Percentiles rank a stretch among this genome's conserved stretches.
These are phyloP conservation scores for Gasterosteus nipponicus DNA, from an alignment of 2,113 vertebrate species.

Conservation along the genomic window DNA sequence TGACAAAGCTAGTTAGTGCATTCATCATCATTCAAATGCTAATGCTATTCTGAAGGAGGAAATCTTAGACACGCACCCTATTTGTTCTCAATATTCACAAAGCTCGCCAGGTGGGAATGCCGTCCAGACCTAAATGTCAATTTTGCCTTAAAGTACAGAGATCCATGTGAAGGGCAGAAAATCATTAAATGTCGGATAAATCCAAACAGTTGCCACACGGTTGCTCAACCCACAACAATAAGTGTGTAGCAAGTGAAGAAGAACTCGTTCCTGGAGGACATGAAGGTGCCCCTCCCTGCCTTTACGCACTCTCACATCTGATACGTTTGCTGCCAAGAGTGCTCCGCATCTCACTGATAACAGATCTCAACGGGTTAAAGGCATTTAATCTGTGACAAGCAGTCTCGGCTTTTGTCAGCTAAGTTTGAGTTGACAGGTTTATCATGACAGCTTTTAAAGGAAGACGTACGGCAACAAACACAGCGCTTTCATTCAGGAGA, in stretches of 20 bases:
- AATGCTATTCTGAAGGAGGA: constrained; percentile 2
- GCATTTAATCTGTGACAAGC: not conserved
- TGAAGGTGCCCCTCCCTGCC: not conserved
- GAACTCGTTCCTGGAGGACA: not conserved
- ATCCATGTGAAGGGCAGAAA: constrained; percentile 3
- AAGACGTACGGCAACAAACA: too few species aligned
- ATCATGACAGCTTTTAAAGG: not conserved
- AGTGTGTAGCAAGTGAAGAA: not conserved
- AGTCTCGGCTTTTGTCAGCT: not conserved
- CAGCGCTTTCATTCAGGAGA: too few species aligned
- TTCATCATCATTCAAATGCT: constrained; percentile 16
- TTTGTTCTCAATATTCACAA: constrained; percentile 4
- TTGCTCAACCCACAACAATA: not conserved
- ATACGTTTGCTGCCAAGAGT: not conserved
- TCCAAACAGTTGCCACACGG: not conserved
- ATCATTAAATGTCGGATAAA: not conserved
- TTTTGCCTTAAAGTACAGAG: constrained; percentile 54
- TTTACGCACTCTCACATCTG: not conserved
- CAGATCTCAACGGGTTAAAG: not conserved
- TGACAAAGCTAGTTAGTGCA: constrained; percentile 19
- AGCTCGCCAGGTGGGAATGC: constrained; percentile 17
- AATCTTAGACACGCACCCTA: not conserved
- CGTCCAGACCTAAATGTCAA: constrained; percentile 13
- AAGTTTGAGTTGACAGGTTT: not conserved
- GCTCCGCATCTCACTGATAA: not conserved